Conservation (phyloP, 2,797 vertebrate genomes). For the Setipinna tenuifilis region DNA sequence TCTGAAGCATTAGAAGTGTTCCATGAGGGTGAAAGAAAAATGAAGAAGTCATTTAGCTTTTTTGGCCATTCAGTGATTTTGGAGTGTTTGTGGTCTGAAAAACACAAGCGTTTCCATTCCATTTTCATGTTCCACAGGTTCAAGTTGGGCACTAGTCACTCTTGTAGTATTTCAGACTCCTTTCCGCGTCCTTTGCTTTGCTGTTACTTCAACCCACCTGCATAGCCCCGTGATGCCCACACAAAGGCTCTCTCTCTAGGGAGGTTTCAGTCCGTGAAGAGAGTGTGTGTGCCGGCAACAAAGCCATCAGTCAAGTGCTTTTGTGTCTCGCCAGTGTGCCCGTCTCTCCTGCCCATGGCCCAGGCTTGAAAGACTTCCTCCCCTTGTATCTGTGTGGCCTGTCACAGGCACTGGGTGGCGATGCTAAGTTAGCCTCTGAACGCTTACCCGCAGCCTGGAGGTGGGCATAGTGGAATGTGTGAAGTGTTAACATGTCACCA, state of each 20-base stretch:
- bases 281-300: neutral
- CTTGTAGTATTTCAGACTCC: neutral
- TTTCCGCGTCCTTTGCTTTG: neutral
- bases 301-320: neutral
- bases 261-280: neutral
- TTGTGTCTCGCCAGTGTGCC: neutral
- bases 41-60: neutral
- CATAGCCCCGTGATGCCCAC: neutral
- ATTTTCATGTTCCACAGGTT: neutral
- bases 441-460: neutral
- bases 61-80: neutral
- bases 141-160: neutral
- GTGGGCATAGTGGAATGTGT: neutral
- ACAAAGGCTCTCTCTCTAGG: too few species aligned
- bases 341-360: neutral
- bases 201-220: neutral
- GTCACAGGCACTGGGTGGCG: too few species aligned
- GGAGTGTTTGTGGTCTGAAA: too few species aligned
- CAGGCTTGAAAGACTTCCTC: neutral
- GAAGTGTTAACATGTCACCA: slow-evolving; percentile 1
- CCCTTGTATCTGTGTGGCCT: too few species aligned
- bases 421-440: neutral
- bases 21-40: neutral
- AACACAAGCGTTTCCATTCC: too few species aligned
- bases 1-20: neutral